Evolutionary conservation across 2,797 vertebrate genomes (phyloP).

Genomic region (Picus viridis): DNA sequence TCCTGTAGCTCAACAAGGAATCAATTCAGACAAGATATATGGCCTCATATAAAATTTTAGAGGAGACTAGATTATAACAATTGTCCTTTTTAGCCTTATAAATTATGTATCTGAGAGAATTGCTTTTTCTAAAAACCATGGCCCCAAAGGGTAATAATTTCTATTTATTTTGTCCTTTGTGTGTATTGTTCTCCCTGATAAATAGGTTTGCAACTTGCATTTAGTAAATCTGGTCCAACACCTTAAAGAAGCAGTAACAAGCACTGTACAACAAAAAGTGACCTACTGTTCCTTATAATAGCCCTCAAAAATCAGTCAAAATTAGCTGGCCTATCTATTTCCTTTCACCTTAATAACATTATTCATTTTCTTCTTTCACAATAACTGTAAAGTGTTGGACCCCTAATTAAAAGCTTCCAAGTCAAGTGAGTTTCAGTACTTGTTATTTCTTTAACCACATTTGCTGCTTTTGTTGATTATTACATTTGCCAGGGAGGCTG

Average conservation of each 20-base stretch:
- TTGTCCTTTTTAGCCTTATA: conserved; percentile 50
- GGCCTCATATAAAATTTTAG: conserved; percentile 29
- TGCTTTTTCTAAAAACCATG: conserved; percentile 36
- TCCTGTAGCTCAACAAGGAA: conserved; percentile 21
- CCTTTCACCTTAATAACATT: not conserved
- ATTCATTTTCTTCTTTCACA: not conserved
- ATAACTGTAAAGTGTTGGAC: not conserved
- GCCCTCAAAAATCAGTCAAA: not conserved
- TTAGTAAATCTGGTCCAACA: not conserved
- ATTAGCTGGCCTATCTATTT: not conserved
- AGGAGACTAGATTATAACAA: conserved; percentile 20
- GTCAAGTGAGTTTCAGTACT: not conserved
- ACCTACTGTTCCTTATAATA: not conserved
- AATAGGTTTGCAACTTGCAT: conserved; percentile 11
- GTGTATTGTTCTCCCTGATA: not conserved
- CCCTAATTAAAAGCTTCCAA: not conserved
- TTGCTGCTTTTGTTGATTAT: not conserved
- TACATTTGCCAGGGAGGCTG: not conserved
- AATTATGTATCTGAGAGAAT: conserved; percentile 49
- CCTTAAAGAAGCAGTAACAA: not conserved
- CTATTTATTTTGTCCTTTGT: conserved; percentile 19
- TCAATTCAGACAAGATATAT: conserved; percentile 30
- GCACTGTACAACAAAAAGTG: not conserved
- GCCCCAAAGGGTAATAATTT: conserved; percentile 13
- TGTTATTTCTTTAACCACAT: not conserved